phyloP scores from a whole-genome alignment of 2,113 vertebrate species.

The western clawed frog (Xenopus tropicalis) region UCB_Xtro_10.0 CM004450.2:72339001-72339500 shows the following conservation, averaged over 20 bases:
- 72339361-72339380: no score
- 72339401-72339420: no score
- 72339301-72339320: no score
- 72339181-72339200: conserved; percentile 83
- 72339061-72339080: conserved; percentile 81
- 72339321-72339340: no score
- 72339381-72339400: no score
- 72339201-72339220: conserved; percentile 73
- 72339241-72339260: not conserved
- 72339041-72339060: conserved; percentile 82
- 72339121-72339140: conserved; percentile 69
- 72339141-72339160: conserved; percentile 75
- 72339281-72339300: not conserved
- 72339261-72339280: not conserved
- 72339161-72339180: conserved; percentile 83
- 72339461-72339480: no score
- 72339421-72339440: no score
- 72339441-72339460: no score
- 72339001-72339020: not conserved
- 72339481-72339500: no score
- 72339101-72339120: conserved; percentile 79
- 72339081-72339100: conserved; percentile 83
- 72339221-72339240: not conserved
- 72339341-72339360: no score
- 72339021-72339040: not conserved